A percentile compares a stretch with the other conserved stretches of the same genome.
phyloP scores from a whole-genome alignment of 2,113 vertebrate genomes.

The Myrmecobius fasciatus region DNA sequence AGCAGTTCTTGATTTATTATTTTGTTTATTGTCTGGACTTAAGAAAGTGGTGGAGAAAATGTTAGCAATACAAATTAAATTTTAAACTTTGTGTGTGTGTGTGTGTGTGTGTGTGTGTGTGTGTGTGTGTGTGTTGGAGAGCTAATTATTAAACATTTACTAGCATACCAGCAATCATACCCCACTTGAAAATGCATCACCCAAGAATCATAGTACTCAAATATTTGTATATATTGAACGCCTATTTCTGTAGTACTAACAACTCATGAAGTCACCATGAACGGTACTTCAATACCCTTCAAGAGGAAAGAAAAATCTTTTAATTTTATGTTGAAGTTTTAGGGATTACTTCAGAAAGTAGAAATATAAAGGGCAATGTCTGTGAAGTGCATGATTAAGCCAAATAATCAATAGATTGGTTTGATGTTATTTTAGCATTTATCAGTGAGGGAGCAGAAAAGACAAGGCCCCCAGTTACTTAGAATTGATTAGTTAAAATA shows the following conservation, averaged over 20 bases:
- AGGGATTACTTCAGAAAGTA: background rate
- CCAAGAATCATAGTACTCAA: background rate
- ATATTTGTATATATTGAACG: background rate
- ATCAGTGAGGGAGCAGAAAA: background rate
- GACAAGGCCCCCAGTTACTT: background rate
- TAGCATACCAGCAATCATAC: background rate
- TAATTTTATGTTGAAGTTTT: background rate
- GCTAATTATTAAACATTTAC: background rate
- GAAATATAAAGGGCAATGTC: background rate
- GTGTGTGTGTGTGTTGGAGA: background rate
- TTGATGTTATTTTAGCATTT: background rate
- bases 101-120: too few relatives aligned
- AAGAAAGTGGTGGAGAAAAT: background rate
- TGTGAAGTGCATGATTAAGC: background rate
- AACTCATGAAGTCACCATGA: background rate
- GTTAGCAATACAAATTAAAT: background rate
- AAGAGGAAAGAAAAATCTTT: background rate
- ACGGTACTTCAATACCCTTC: background rate
- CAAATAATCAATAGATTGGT: background rate
- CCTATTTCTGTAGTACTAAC: background rate
- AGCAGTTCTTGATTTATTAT: background rate
- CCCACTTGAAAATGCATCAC: background rate
- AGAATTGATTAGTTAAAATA: background rate
- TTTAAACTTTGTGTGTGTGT: background rate
- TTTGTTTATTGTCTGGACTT: background rate